A percentile compares a stretch with the other conserved stretches of the same genome.
Conservation (phyloP, 1,140 invertebrate genomes). For the Eulimnadia texana region DNA sequence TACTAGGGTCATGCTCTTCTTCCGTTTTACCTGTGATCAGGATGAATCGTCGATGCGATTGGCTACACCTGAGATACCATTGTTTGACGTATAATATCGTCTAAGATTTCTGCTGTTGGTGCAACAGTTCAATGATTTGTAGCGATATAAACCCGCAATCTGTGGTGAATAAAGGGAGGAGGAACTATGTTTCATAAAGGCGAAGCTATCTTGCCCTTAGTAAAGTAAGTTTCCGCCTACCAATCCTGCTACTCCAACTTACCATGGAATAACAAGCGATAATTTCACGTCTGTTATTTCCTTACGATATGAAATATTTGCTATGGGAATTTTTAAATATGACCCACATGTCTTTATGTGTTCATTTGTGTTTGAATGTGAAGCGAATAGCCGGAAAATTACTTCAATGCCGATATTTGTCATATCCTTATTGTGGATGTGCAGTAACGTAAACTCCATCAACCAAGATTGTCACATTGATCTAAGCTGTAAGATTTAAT, state of each 20-base stretch:
- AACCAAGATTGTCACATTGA: neutral
- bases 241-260: neutral
- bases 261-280: neutral
- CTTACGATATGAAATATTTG: neutral
- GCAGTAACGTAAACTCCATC: neutral
- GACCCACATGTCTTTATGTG: neutral
- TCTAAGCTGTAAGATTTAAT: too few species aligned
- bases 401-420: neutral
- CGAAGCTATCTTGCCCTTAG: too few species aligned
- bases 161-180: too few species aligned
- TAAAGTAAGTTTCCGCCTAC: too few species aligned
- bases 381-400: neutral
- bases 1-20: too few species aligned
- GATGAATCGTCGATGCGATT: too few species aligned
- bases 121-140: too few species aligned
- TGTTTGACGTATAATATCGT: too few species aligned
- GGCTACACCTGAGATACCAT: too few species aligned
- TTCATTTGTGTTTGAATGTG: neutral
- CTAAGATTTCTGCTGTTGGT: too few species aligned
- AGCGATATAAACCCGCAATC: too few species aligned
- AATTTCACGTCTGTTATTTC: neutral
- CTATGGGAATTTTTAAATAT: neutral
- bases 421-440: neutral
- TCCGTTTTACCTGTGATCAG: too few species aligned
- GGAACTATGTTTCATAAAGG: neutral